Base-by-base conservation (phyloP, 2,797 vertebrate species). In the Manis pentadactyla region DNA sequence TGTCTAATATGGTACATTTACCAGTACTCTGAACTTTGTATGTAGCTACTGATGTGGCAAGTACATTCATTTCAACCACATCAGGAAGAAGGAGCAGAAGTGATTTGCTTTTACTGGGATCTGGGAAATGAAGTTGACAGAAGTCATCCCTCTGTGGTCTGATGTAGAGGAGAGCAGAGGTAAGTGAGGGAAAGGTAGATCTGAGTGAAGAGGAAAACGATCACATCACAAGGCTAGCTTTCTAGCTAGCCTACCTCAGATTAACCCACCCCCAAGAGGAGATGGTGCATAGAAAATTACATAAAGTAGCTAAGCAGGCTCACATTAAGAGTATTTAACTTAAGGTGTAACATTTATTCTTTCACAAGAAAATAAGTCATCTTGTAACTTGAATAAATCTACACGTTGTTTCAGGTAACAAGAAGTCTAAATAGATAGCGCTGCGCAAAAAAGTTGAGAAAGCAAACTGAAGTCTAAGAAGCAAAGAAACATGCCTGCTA, bases 351-450 rank as follows among this genome's bases (percentile, higher is more conserved):
- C 79, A 83, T 94, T 89, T 87, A 87, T 75, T 87, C 42, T 89
- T 96, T 91, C 59, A 27, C 39, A 87, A 83, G 68, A 96, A 95
- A 94, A 91, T 69, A 87, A 95, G 59, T 86, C 31, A 89, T 63
- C 42, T 53, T 87, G n/a, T 51, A 81, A 84, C 31, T 87, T 77
- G 53, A 92, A 95, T 83, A 95, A 91, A 93, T 75, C 42, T 31
- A 89, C 29, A 93, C 63, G 49, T 29, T 75, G 2, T 93, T 91
- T 92, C 53, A 87, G 66, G 86, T 89, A 92, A 46, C 61, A 85
- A 77, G n/a, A 66, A 84, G 23, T 95, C n/a, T 94, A 94, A 96
- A 93, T 85, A 93, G 94, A 37, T 55, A 97, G 69, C 23, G 87
- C 25, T 83, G 1, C n/a, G 83, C 15, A 66, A 73, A 93, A 97